A percentile compares a stretch with the other conserved stretches of the same genome.
Evolutionary conservation across 1,140 invertebrate genomes (phyloP).

Genomic region (Gerris buenoi): DNA sequence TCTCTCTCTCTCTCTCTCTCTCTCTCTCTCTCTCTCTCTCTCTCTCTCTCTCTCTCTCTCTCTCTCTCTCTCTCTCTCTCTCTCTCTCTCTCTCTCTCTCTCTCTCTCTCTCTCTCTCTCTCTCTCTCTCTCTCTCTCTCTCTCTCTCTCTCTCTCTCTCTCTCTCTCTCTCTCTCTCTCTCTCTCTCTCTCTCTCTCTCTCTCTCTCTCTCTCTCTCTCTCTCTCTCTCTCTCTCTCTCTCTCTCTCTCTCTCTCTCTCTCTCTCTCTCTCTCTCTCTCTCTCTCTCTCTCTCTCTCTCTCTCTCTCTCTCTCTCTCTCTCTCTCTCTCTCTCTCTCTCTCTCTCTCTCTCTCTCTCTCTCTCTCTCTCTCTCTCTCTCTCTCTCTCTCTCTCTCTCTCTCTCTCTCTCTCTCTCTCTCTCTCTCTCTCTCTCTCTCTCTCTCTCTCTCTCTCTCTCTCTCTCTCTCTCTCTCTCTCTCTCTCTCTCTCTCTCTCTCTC

Average conservation of each 20-base stretch:
- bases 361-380: constrained; percentile 11
- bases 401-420: constrained; percentile 9
- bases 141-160: constrained; percentile 10
- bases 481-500: constrained; percentile 13
- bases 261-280: constrained; percentile 11
- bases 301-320: constrained; percentile 12
- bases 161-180: constrained; percentile 9
- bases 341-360: constrained; percentile 11
- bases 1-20: constrained; percentile 12
- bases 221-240: constrained; percentile 13
- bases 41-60: constrained; percentile 12
- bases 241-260: constrained; percentile 10
- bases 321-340: constrained; percentile 13
- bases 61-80: constrained; percentile 11
- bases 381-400: constrained; percentile 8
- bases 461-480: constrained; percentile 12
- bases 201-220: constrained; percentile 10
- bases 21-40: constrained; percentile 10
- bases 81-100: constrained; percentile 12
- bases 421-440: constrained; percentile 10
- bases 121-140: constrained; percentile 11
- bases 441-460: constrained; percentile 13
- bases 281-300: constrained; percentile 11
- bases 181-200: constrained; percentile 13
- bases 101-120: constrained; percentile 12